Evolutionary conservation across 2,797 vertebrate species (phyloP), one percentile per base, ranked within the genome.

Genomic region (Lithobates sylvaticus): DNA sequence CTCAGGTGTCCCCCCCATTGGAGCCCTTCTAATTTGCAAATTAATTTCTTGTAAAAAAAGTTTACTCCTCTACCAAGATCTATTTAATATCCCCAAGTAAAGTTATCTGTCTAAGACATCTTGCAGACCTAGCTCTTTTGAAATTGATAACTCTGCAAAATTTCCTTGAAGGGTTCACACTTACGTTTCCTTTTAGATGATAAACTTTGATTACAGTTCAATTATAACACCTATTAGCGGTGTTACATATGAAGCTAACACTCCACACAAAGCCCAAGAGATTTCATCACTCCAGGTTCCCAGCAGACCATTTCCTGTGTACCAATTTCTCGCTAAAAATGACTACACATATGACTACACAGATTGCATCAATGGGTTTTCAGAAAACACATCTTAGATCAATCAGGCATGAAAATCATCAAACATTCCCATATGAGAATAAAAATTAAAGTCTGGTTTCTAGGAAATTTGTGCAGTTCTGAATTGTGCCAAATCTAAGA

Each of bases 101-200:
- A 10, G 18, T 10, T 50, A 23, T 81, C 4, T 36, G 29, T 72
- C 21, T 72, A 26, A 42, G 5, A 23, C 47, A 61, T 81, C 36
- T n/a, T 70, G 27, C 34, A 36, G 13, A 10, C 9, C 32, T 58
- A 2, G 23, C 13, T 47, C 8, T 61, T 18, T 15, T 39, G n/a
- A 10, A 71, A 44, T 78, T 18, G 42, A 7, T 71, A 34, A 23
- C 16, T 32, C 68, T 72, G 12, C 16, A 23, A 10, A 34, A 34
- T 58, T 81, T 81, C 78, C 42, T 58, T 70, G 67, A 69, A 80
- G 42, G 10, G 65, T 81, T 81, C 78, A 81, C 50, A 81, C 79
- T 72, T 81, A 21, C 26, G 29, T 27, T 81, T 81, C 79, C 69
- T 81, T 81, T 81, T 61, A 72, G 79, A 42, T 81, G 36, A 13